phyloP scores from a whole-genome alignment of 2,797 vertebrate species.

The Oreochromis grahami region DNA sequence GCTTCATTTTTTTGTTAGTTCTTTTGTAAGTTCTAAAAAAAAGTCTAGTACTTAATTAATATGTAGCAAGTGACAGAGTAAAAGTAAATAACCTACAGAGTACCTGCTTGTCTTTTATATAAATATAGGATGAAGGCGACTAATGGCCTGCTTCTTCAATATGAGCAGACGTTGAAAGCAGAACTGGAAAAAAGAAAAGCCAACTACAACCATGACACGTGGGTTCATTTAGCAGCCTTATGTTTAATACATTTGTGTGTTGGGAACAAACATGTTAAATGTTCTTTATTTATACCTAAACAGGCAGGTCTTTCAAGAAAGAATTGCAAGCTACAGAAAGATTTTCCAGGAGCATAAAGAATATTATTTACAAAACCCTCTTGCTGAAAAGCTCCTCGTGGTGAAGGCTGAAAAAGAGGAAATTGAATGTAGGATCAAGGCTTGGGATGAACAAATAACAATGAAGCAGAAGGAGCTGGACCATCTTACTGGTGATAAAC shows the following conservation, averaged over 20 bases:
- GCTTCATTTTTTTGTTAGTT: neutral
- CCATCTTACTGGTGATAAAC: conserved; percentile 55
- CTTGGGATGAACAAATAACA: conserved; percentile 61
- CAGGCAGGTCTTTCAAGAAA: conserved; percentile 69
- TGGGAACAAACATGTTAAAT: neutral
- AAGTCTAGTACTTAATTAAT: neutral
- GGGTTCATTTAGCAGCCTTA: conserved; percentile 2
- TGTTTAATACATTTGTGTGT: neutral
- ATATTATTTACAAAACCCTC: conserved; percentile 58
- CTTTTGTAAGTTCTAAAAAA: neutral
- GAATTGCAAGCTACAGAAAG: conserved; percentile 61
- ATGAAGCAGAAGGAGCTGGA: conserved; percentile 63
- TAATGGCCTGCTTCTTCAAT: conserved; percentile 63
- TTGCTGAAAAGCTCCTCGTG: conserved; percentile 66
- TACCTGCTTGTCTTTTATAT: neutral
- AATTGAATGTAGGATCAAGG: conserved; percentile 62
- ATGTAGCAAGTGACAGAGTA: neutral
- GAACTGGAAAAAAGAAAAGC: conserved; percentile 65
- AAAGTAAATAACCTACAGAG: neutral
- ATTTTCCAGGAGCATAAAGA: conserved; percentile 66
- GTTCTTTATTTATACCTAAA: conserved; percentile 1
- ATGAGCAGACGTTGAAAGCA: conserved; percentile 66
- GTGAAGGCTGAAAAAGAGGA: conserved; percentile 66
- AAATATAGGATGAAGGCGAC: conserved; percentile 60
- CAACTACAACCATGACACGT: conserved; percentile 68